Evolutionary conservation across 2,888 invertebrate species (phyloP), one percentile per base, ranked within the genome.

Genomic region (Drosophila lutescens): DNA sequence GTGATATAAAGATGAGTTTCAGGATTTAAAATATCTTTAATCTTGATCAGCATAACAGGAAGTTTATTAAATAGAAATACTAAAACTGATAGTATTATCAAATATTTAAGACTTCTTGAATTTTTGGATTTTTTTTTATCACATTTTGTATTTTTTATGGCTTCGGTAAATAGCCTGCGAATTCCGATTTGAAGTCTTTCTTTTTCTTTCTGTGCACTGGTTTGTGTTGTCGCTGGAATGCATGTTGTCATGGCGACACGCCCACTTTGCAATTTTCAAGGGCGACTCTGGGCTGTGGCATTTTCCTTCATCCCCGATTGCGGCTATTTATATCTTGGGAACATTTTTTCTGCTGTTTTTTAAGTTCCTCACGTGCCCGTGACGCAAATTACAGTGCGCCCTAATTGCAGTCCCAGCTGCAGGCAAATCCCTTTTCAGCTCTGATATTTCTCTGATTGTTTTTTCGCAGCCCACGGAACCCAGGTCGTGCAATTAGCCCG

Each of bases 181-280:
- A n/a, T n/a, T 26, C 7, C 26, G 26, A 26, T 6, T 26, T 36
- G 2, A n/a, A 38, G 38, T n/a, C 6, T 6, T 26, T 1, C 6
- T 30, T 47, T 30, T 47, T 47, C 2, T 47, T 47, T 1, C 12
- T 1, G 34, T 10, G 32, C 30, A 15, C n/a, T 23, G 54, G 47
- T 62, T 62, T 70, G 47, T 71, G 55, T 61, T 61, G 44, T 51
- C 51, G 51, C 34, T 20, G 13, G 50, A 46, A 53, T 51, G 44
- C 44, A 9, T 66, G 82, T 80, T 80, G 80, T 76, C 78, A 83
- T 83, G 71, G 40, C 51, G 77, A 80, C 75, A 83, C 86, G 86
- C 83, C 86, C 55, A 78, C 83, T 80, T 73, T 79, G 66, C 55
- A 58, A 20, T 47, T 57, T 77, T 77, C 79, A 86, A 80, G 83